A percentile compares a stretch with the other conserved stretches of the same genome.
Evolutionary conservation across 2,797 vertebrate species (phyloP).

Genomic region (Sciaenops ocellatus): DNA sequence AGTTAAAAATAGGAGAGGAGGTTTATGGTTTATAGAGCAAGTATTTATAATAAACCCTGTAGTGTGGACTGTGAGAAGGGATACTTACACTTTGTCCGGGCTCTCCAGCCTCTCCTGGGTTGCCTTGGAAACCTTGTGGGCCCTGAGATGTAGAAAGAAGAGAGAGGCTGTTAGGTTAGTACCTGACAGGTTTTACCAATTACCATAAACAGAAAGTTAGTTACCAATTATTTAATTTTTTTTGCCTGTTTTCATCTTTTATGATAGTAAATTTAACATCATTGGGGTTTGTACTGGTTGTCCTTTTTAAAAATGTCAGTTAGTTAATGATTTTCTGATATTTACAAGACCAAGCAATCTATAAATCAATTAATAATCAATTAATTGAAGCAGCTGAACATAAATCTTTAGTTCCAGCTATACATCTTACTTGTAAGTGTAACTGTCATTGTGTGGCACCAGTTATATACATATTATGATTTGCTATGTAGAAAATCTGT

Average conservation of each 20-base stretch:
- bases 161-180: background rate
- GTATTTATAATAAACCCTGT: background rate
- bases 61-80: background rate
- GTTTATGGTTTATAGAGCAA: background rate
- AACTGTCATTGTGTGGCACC: background rate
- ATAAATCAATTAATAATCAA: background rate
- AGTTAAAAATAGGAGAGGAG: background rate
- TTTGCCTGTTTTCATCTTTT: background rate
- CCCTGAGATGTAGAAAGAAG: constrained; percentile 85
- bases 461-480: background rate
- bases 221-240: background rate
- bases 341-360: background rate
- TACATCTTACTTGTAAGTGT: background rate
- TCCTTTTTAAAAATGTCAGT: too few relatives aligned
- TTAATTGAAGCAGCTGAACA: background rate
- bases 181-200: too few relatives aligned
- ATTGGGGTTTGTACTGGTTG: background rate
- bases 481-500: background rate
- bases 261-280: background rate
- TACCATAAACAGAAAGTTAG: background rate
- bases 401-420: background rate
- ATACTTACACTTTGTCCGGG: constrained; percentile 92
- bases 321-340: background rate
- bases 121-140: constrained; percentile 99
- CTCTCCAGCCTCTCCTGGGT: constrained; percentile 94